Evolutionary conservation across 2,113 vertebrate genomes (phyloP).

Genomic region (Lathamus discolor): DNA sequence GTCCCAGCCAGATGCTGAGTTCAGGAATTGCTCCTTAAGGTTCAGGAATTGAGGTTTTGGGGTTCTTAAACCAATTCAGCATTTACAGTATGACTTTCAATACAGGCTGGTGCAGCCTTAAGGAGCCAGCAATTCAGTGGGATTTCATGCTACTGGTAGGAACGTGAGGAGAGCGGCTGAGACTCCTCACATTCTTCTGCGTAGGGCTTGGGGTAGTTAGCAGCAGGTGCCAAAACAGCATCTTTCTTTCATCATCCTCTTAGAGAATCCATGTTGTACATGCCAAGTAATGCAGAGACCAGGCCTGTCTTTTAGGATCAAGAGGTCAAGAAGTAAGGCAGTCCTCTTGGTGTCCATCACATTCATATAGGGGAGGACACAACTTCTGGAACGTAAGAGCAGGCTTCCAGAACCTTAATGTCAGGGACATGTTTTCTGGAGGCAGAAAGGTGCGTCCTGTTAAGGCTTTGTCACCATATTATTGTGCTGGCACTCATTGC

Average conservation of each 20-base stretch:
- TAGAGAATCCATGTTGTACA: background rate
- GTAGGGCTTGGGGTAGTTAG: background rate
- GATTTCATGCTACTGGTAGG: background rate
- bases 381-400: background rate
- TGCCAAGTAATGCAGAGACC: fast-evolving
- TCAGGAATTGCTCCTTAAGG: background rate
- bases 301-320: background rate
- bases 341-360: background rate
- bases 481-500: background rate
- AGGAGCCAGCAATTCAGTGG: background rate
- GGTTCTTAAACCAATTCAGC: background rate
- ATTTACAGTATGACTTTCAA: background rate
- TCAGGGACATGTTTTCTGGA: background rate
- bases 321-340: background rate
- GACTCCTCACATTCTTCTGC: background rate
- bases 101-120: background rate
- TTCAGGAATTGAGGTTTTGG: background rate
- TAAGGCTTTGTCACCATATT: background rate
- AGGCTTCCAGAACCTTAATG: background rate
- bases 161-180: fast-evolving
- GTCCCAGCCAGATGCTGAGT: background rate
- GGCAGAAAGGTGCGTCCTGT: background rate
- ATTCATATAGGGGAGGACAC: background rate
- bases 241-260: background rate
- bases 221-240: background rate